Conservation (phyloP, 30 jellyfish, hydroid and myxozoan genomes). For the Cassiopea xamachana region DNA sequence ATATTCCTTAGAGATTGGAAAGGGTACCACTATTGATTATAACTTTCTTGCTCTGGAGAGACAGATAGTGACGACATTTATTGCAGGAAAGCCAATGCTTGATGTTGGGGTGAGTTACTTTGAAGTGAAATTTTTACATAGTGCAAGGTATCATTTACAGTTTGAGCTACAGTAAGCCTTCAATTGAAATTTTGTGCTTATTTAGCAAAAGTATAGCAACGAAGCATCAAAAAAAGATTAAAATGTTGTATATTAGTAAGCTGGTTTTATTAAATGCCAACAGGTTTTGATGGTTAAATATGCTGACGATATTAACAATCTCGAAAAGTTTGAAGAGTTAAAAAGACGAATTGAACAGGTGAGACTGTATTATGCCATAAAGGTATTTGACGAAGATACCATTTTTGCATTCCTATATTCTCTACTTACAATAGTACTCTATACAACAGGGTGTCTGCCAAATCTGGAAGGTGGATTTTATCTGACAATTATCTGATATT, state of each 20-base stretch:
- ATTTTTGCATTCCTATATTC: not conserved
- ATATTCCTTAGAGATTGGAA: constrained; percentile 76
- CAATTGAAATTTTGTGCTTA: too few species aligned
- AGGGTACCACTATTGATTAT: constrained; percentile 70
- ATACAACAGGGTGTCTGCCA: not conserved
- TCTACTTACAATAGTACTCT: not conserved
- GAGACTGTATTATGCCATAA: not conserved
- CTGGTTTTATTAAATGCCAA: not conserved
- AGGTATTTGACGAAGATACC: not conserved
- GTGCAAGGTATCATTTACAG: not conserved
- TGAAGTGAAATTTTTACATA: not conserved
- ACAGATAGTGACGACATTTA: constrained; percentile 59
- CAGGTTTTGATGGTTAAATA: constrained; percentile 3
- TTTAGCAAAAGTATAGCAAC: not conserved
- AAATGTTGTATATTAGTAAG: not conserved
- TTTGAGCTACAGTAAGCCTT: not conserved
- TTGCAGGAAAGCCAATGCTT: constrained; percentile 60
- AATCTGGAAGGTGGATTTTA: too few species aligned
- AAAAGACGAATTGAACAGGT: constrained; percentile 50
- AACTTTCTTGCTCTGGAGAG: constrained; percentile 71
- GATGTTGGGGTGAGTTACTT: constrained; percentile 17
- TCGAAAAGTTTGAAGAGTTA: constrained; percentile 21
- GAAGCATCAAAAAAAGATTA: not conserved
- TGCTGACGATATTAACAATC: constrained; percentile 27
- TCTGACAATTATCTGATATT: too few species aligned